Conservation (phyloP, 35 echinoderm and acorn worm species). For the Lytechinus pictus region DNA sequence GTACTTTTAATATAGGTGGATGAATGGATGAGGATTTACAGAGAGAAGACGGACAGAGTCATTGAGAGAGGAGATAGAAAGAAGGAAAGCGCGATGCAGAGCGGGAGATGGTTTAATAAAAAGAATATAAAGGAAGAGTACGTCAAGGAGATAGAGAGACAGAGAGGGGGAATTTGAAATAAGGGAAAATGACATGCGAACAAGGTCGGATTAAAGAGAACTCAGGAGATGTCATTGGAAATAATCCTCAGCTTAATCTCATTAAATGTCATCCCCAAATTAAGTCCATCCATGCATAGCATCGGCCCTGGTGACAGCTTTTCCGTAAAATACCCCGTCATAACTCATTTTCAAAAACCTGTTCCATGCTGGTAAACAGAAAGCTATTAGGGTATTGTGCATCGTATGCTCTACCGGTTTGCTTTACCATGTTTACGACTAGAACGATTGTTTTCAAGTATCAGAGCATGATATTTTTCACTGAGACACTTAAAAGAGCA, state of each 20-base stretch:
- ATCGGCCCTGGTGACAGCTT: not conserved
- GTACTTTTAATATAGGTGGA: too few relatives aligned
- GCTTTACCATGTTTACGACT: not conserved
- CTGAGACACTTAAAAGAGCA: too few relatives aligned
- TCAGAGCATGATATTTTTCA: not conserved
- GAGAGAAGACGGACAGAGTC: too few relatives aligned
- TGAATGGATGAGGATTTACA: too few relatives aligned
- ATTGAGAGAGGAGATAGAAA: too few relatives aligned
- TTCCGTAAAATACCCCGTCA: not conserved
- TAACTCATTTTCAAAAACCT: not conserved
- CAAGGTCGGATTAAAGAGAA: not conserved
- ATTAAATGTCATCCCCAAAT: constrained; percentile 13
- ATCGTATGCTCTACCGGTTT: not conserved
- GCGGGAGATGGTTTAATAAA: too few relatives aligned
- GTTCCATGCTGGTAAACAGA: not conserved
- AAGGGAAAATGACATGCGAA: not conserved
- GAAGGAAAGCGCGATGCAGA: too few relatives aligned
- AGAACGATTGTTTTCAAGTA: not conserved
- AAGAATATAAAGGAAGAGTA: not conserved
- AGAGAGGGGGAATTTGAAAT: not conserved
- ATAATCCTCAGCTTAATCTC: not conserved
- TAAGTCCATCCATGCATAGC: not conserved
- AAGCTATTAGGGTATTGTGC: not conserved
- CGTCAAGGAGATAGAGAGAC: not conserved
- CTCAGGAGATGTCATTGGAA: not conserved